A percentile compares a stretch with the other conserved stretches of the same genome.
These are phyloP conservation scores for Noctua janthe DNA, from an alignment of 2,888 invertebrate genomes.

Conservation along the genomic window DNA sequence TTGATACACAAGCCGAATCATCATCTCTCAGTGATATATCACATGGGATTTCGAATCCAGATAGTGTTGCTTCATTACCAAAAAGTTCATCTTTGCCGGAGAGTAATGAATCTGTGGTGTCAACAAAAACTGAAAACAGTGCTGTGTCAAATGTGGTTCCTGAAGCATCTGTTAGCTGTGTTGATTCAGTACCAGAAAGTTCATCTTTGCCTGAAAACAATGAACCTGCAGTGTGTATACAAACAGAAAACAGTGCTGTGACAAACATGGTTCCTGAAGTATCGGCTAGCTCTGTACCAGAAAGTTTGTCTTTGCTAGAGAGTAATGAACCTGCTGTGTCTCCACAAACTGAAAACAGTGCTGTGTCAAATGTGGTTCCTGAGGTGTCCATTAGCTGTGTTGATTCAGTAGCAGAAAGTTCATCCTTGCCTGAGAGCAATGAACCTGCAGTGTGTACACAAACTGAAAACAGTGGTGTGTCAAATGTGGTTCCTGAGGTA, in stretches of 20 bases:
- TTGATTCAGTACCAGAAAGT: conserved; percentile 26
- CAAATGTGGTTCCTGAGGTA: background rate
- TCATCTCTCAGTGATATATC: conserved; percentile 45
- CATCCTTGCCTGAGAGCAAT: background rate
- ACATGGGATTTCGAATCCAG: conserved; percentile 64
- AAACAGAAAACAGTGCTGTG: conserved; percentile 22
- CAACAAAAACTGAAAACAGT: conserved; percentile 53
- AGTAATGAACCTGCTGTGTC: background rate
- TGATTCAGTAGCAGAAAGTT: conserved; percentile 25
- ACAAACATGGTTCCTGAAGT: background rate
- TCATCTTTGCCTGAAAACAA: conserved; percentile 1
- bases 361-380: background rate
- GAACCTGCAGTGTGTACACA: background rate
- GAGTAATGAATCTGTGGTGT: conserved; percentile 44
- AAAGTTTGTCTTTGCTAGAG: background rate
- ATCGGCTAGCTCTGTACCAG: background rate
- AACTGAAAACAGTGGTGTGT: conserved; percentile 22
- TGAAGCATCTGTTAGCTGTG: conserved; percentile 12
- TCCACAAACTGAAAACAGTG: background rate
- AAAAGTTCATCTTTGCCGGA: conserved; percentile 66
- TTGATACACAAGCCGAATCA: conserved; percentile 54
- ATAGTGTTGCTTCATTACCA: conserved; percentile 69
- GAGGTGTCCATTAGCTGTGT: background rate
- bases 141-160: conserved; percentile 47
- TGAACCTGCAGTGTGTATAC: background rate